Conservation (phyloP, 2,113 vertebrate species). For the Odontesthes bonariensis region DNA sequence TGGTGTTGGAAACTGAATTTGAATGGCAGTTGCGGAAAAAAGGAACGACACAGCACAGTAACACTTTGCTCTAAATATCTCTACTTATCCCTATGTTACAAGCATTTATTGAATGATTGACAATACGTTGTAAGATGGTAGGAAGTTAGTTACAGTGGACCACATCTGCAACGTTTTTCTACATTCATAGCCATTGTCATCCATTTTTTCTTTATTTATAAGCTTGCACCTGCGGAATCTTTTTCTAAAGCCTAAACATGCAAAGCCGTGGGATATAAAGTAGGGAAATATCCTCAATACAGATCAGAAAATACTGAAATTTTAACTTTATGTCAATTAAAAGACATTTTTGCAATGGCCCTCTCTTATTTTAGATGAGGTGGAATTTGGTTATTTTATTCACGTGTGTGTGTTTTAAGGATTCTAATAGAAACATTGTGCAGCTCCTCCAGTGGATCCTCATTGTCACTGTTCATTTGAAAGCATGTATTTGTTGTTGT, state of each 20-base stretch:
- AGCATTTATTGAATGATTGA: background rate
- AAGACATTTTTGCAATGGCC: too few species aligned
- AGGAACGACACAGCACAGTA: slow-evolving; percentile 35
- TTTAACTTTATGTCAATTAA: too few species aligned
- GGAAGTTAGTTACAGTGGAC: background rate
- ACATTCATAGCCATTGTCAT: background rate
- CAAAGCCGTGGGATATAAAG: background rate
- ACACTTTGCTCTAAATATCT: background rate
- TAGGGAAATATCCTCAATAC: background rate
- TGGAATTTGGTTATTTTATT: background rate
- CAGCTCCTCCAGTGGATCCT: background rate
- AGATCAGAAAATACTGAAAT: background rate
- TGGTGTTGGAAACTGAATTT: slow-evolving; percentile 1
- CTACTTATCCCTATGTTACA: background rate
- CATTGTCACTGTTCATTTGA: background rate
- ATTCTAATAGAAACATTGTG: background rate
- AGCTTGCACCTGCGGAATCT: accelerated
- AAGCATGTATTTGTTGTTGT: background rate
- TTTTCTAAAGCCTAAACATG: background rate
- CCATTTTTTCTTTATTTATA: background rate
- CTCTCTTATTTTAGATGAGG: too few species aligned
- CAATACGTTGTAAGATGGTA: background rate
- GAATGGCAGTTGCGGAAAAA: slow-evolving; percentile 24
- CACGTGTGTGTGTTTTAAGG: background rate
- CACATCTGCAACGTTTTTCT: background rate